A percentile compares a stretch with the other conserved stretches of the same genome.
These are phyloP conservation scores for Polypterus bichir DNA, from an alignment of 2,113 vertebrate species.

Conservation along the genomic window DNA sequence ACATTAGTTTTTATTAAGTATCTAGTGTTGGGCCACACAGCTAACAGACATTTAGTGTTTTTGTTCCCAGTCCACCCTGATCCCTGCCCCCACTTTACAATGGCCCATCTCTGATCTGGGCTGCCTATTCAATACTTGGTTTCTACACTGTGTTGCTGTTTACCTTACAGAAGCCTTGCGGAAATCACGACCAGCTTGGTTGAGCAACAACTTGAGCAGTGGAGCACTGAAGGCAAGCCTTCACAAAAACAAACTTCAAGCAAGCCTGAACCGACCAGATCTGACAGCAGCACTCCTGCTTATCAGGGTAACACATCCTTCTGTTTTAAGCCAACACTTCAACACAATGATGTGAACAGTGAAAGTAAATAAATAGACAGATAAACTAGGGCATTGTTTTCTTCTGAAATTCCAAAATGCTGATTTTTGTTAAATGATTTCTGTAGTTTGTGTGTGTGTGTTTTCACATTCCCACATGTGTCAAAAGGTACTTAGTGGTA, in stretches of 20 bases:
- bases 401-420: too few relatives aligned
- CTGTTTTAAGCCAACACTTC: background rate
- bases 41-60: too few relatives aligned
- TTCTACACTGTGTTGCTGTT: background rate
- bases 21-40: too few relatives aligned
- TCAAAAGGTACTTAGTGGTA: too few relatives aligned
- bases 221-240: slow-evolving; percentile 12
- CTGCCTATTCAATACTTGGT: background rate
- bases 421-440: too few relatives aligned
- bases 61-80: too few relatives aligned
- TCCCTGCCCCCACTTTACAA: too few relatives aligned
- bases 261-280: slow-evolving; percentile 7
- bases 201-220: slow-evolving; percentile 28
- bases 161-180: slow-evolving; percentile 41
- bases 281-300: slow-evolving; percentile 15
- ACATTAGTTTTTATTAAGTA: too few relatives aligned
- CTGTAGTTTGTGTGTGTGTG: too few relatives aligned
- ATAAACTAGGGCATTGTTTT: too few relatives aligned
- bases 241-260: slow-evolving; percentile 9
- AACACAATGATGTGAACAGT: background rate
- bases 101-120: too few relatives aligned
- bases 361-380: background rate
- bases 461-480: too few relatives aligned
- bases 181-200: slow-evolving; percentile 48
- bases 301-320: slow-evolving; percentile 1